Evolutionary conservation across 2,888 invertebrate species (phyloP), one percentile per base, ranked within the genome.

Genomic region (Eledona agricola): DNA sequence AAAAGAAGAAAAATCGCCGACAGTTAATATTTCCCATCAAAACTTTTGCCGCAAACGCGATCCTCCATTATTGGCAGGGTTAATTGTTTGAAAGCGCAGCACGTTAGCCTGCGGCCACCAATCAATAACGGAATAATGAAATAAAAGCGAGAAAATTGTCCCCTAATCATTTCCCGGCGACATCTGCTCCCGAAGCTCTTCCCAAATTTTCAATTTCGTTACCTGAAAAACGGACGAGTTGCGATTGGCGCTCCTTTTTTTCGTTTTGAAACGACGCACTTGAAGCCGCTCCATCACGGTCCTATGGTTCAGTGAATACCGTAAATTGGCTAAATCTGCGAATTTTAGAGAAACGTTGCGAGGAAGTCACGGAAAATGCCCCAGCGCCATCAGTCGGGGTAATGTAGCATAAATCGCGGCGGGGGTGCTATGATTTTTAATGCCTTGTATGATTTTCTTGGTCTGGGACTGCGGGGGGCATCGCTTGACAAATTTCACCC

Each of bases 61-160:
- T 71, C 72, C 65, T 46, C 65, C 62, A 68, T 69, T 71, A 74
- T 72, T 72, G 72, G 70, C 73, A 69, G 71, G 71, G 72, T 74
- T 74, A 75, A 75, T 75, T 75, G 73, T 74, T 75, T 74, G 72
- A 74, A 72, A 74, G 72, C 70, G 69, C 66, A 68, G 69, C 67
- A 67, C 68, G 69, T 67, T 69, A 60, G 67, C 69, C 64, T 62
- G 67, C 64, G 66, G 66, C 59, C 60, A 55, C 63, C 65, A 68
- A 70, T 72, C 72, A 69, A 72, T 72, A 72, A 71, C 60, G 57
- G 67, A 67, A 68, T 69, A 70, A 67, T 67, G 68, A 70, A 72
- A 72, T 72, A 72, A 69, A 65, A 64, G 63, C 59, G 66, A 62
- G 68, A 65, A 72, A 74, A 74, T 72, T 74, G 73, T 69, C 68